A percentile compares a stretch with the other conserved stretches of the same genome.
Evolutionary conservation across 2,797 vertebrate species (phyloP).

Genomic region (Amblyraja radiata): DNA sequence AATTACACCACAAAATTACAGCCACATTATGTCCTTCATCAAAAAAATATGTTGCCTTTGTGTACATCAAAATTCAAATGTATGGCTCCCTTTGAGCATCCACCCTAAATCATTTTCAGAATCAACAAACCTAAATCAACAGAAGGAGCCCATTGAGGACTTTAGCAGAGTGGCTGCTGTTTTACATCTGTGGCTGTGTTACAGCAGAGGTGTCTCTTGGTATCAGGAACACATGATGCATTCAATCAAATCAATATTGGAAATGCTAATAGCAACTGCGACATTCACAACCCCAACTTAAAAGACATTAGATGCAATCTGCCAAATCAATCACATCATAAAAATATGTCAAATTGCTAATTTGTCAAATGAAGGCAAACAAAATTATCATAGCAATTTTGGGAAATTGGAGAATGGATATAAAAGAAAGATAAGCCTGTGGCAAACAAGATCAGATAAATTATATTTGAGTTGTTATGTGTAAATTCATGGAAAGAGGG

Average conservation of each 20-base stretch:
- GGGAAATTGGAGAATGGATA: not conserved
- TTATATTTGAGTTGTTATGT: not conserved
- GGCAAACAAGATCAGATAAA: not conserved
- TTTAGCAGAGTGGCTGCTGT: not conserved
- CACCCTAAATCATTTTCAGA: not conserved
- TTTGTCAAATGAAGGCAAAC: not conserved
- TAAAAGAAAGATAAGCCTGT: not conserved
- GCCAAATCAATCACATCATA: not conserved
- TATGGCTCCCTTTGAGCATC: not conserved
- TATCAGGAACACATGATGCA: not conserved
- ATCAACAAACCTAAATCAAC: not conserved
- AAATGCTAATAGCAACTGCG: not conserved
- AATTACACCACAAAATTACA: not conserved
- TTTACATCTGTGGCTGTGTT: not conserved
- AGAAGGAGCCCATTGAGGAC: slow-evolving; percentile 14
- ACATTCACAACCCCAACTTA: not conserved
- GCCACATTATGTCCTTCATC: not conserved
- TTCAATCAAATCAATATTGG: not conserved
- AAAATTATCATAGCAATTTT: not conserved
- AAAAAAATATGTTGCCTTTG: not conserved
- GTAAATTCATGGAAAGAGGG: not conserved
- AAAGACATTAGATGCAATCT: not conserved
- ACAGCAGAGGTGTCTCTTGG: not conserved
- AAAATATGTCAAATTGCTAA: not conserved
- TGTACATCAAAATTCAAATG: not conserved